Conservation (phyloP, 2,888 invertebrate genomes). For the Psylliodes chrysocephalus region DNA sequence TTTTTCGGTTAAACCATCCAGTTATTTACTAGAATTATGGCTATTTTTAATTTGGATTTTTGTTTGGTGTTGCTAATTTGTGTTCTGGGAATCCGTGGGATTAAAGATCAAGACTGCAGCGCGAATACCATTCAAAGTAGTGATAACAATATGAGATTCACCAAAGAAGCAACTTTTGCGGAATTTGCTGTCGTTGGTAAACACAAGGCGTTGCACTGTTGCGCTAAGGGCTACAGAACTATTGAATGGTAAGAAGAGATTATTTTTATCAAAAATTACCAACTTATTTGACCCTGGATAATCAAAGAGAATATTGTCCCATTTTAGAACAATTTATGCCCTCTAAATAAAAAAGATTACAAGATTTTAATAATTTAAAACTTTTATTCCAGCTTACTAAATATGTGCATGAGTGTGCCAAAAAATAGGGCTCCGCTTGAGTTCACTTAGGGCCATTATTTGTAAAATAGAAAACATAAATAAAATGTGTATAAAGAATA, state of each 20-base stretch:
- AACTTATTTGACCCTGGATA: too few relatives aligned
- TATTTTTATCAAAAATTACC: too few relatives aligned
- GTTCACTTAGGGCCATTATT: too few relatives aligned
- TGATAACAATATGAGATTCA: constrained; percentile 74
- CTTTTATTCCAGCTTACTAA: too few relatives aligned
- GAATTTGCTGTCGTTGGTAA: constrained; percentile 77
- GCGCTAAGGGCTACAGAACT: constrained; percentile 79
- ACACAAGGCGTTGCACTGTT: constrained; percentile 82
- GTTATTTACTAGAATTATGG: background rate
- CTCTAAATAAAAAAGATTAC: too few relatives aligned
- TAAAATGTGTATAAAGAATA: too few relatives aligned
- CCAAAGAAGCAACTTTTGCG: constrained; percentile 74
- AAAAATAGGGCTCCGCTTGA: too few relatives aligned
- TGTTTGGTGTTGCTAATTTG: background rate
- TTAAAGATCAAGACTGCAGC: constrained; percentile 1
- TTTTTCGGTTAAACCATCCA: background rate
- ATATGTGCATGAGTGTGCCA: too few relatives aligned
- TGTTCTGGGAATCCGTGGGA: background rate
- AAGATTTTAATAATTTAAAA: too few relatives aligned
- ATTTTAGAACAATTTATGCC: too few relatives aligned
- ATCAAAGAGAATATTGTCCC: too few relatives aligned
- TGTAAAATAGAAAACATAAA: too few relatives aligned
- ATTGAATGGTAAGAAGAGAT: constrained; percentile 87
- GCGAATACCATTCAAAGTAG: background rate
- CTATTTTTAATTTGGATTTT: constrained; percentile 9